Evolutionary conservation across 2,113 vertebrate species (phyloP), one percentile per base, ranked within the genome.

Genomic region (Willisornis vidua): DNA sequence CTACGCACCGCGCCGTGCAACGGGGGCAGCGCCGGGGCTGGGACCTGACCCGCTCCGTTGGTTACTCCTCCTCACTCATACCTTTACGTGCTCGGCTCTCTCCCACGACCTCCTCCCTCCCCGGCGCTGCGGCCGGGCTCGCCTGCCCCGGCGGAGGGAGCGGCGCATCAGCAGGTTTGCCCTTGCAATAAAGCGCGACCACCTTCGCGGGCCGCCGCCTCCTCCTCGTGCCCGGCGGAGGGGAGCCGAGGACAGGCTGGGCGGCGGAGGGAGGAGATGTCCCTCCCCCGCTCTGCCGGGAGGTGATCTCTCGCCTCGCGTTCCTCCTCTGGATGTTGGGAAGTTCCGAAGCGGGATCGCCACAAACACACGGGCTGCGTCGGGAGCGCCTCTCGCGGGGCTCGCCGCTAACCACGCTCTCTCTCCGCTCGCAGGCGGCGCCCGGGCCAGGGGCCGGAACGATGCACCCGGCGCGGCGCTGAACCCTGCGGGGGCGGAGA

Each of bases 251-350:
- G 46, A 15, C 78, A 14, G 46, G 74, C 88, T 31, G 37, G 46
- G 52, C n/a, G 16, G 54, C 29, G 5, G 3, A 17, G 37, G 80
- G 80, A 80, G 91, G 88, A 91, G 77, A 91, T 46, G 54, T 96
- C 81, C 91, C 91, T 93, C 91, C 95, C 85, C 77, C 77, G 73
- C 63, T 73, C 73, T 41, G 33, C 65, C 89, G 93, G 85, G 95
- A 94, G 95, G 89, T 95, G 91, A 96, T 95, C 66, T 46, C 65
- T 92, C 24, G 51, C 74, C 55, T 65, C 74, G 91, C 49, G 46
- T 96, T 74, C 91, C 59, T 96, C 88, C 93, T 96, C 70, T 94
- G 91, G 93, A 96, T 96, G 89, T 74, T 78, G 70, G 93, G 78
- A 93, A 77, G 91, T 93, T 95, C 70, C 41, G 82, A 89, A 89